A percentile compares a stretch with the other conserved stretches of the same genome.
Conservation (phyloP, 2,888 invertebrate genomes). For the Eupithecia insigniata region DNA sequence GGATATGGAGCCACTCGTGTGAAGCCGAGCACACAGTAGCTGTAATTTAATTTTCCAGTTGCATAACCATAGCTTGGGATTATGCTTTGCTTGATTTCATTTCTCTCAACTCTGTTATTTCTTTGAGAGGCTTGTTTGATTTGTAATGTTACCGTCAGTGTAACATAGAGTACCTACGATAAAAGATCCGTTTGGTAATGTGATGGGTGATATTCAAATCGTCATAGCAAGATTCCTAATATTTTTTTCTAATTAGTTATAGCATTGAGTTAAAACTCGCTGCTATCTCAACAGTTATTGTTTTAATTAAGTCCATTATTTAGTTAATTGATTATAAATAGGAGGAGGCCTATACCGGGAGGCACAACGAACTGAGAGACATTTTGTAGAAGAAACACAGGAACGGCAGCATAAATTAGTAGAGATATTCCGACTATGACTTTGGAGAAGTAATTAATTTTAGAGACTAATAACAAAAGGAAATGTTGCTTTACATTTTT, state of each 20-base stretch:
- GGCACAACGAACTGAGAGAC: too few relatives aligned
- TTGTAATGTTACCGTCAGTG: neutral
- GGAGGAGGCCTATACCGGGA: too few relatives aligned
- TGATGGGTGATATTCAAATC: neutral
- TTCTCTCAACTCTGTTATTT: neutral
- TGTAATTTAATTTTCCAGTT: conserved; percentile 14
- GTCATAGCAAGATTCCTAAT: neutral
- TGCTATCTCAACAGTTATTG: neutral
- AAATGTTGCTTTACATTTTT: too few relatives aligned
- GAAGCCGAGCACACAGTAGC: conserved; percentile 7
- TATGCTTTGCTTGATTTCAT: conserved; percentile 10
- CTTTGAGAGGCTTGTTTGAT: neutral
- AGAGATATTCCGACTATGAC: too few relatives aligned
- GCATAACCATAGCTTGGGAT: neutral
- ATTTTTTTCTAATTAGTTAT: neutral
- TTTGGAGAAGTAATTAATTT: too few relatives aligned
- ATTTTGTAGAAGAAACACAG: too few relatives aligned
- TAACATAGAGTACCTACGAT: neutral
- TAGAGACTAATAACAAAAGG: too few relatives aligned
- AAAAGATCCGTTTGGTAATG: neutral
- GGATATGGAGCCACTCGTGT: conserved; percentile 26
- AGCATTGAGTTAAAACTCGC: too few relatives aligned
- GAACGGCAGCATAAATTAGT: too few relatives aligned
- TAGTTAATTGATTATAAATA: too few relatives aligned
- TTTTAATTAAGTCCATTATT: neutral